Percentiles rank a stretch among this genome's conserved stretches.
phyloP scores from a whole-genome alignment of 2,888 invertebrate species.

The Phymatocera aterrima region DNA sequence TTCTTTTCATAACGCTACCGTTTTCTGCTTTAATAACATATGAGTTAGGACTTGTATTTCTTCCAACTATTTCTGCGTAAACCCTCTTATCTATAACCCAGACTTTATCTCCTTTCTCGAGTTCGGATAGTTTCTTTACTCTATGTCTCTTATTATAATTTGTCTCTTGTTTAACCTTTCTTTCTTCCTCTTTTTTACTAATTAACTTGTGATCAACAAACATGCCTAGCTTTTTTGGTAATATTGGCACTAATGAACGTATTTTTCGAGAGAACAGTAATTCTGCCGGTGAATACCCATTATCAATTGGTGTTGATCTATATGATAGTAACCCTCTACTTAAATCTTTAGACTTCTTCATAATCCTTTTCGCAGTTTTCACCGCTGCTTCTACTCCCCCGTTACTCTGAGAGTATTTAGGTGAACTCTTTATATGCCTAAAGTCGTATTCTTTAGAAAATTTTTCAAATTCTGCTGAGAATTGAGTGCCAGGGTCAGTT shows the following conservation, averaged over 20 bases:
- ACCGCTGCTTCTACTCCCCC: background rate
- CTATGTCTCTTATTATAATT: constrained; percentile 52
- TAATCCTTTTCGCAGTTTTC: background rate
- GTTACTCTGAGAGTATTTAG: background rate
- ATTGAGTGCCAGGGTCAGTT: constrained; percentile 55
- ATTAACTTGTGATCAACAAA: constrained; percentile 29
- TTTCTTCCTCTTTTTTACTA: constrained; percentile 43
- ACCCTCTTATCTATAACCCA: constrained; percentile 56
- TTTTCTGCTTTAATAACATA: constrained; percentile 19
- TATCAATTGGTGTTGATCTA: constrained; percentile 38
- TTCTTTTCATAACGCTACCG: background rate
- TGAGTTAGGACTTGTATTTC: background rate
- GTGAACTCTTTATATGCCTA: constrained; percentile 42
- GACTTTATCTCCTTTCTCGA: constrained; percentile 51
- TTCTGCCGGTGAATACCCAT: constrained; percentile 47
- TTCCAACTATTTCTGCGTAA: constrained; percentile 6
- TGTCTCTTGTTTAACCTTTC: constrained; percentile 47
- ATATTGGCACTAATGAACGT: constrained; percentile 36
- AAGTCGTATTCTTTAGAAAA: constrained; percentile 46
- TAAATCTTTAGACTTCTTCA: constrained; percentile 43
- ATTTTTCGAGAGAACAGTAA: constrained; percentile 44
- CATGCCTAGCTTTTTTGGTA: constrained; percentile 28
- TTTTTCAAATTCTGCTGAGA: constrained; percentile 23
- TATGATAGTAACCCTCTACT: constrained; percentile 44
- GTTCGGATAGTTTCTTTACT: constrained; percentile 47